Evolutionary conservation across 2,113 vertebrate species (phyloP).

Genomic region (Penelope pileata): DNA sequence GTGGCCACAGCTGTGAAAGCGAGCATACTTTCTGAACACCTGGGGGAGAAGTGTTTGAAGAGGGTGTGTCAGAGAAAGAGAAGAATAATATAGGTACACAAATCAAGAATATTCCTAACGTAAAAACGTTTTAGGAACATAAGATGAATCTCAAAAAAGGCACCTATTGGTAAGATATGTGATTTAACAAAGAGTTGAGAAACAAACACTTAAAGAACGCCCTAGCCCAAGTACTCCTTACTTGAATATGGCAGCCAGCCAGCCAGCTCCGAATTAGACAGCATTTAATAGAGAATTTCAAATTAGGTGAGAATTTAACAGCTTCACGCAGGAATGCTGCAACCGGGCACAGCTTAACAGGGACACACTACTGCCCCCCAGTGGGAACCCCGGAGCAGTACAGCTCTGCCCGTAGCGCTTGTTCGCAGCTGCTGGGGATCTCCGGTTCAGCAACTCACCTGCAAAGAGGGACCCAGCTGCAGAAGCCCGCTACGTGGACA

Average conservation of each 20-base stretch:
- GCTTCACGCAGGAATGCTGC: not conserved
- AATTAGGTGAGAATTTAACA: conserved; percentile 16
- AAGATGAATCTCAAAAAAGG: not conserved
- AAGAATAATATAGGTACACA: not conserved
- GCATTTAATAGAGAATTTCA: not conserved
- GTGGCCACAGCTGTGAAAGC: not conserved
- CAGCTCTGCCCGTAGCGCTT: not conserved
- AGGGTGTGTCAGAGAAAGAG: not conserved
- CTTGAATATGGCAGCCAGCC: not conserved
- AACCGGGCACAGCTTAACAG: not conserved
- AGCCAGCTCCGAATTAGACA: not conserved
- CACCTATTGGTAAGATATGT: not conserved
- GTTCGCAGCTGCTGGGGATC: not conserved
- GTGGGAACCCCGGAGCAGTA: not conserved
- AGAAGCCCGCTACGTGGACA: not conserved
- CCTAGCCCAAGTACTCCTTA: not conserved
- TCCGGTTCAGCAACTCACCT: not conserved
- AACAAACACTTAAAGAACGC: not conserved
- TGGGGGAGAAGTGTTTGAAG: not conserved
- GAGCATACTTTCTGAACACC: not conserved
- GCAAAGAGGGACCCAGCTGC: not conserved
- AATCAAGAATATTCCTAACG: not conserved
- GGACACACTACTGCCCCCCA: not conserved
- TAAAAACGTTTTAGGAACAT: not conserved
- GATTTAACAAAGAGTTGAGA: not conserved